Evolutionary conservation across 1,140 invertebrate species (phyloP), one percentile per base, ranked within the genome.

Genomic region (Drosophila baimaii): DNA sequence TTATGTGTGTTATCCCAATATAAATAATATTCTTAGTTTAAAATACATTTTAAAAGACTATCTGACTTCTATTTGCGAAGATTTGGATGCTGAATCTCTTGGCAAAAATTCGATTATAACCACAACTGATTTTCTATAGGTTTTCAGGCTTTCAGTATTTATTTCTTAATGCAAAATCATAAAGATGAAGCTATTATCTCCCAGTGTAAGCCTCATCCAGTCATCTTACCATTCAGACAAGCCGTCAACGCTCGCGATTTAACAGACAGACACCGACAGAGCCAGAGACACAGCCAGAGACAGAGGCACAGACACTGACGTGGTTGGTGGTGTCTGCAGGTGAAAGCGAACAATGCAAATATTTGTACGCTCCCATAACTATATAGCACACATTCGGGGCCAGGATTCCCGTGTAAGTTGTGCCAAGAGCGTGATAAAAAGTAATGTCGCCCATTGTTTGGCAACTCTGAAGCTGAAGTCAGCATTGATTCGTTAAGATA

Each of bases 331-430:
- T 56, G 58, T 70, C 74, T 79, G 82, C 79, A 79, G 84, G 83
- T 85, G 71, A 82, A 43, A 19, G 52, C 55, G 51, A 64, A 77
- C 62, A 80, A 59, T 64, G 59, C 49, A 58, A 71, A 79, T 75
- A 61, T 71, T 61, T 58, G 56, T 51, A 19, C 9, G 41, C 31
- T 39, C n/a, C 66, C 69, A 71, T 71, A 71, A 69, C 63, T 69
- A 69, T 69, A 71, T 47, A 19, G 51, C 25, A 57, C 51, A 46
- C 39, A 41, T 39, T 31, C 35, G 27, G 33, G 21, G 31, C 7
- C 47, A 37, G 10, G 41, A 49, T 21, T 35, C 29, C 8, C 23
- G 29, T 29, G 35, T 54, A 43, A 68, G 65, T 35, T 19, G 43
- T 58, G 41, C 52, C 65, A 27, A 56, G 43, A 58, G 69, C 27